Conservation (phyloP, 2,113 vertebrate species). For the Coptodon bakossiorum region DNA sequence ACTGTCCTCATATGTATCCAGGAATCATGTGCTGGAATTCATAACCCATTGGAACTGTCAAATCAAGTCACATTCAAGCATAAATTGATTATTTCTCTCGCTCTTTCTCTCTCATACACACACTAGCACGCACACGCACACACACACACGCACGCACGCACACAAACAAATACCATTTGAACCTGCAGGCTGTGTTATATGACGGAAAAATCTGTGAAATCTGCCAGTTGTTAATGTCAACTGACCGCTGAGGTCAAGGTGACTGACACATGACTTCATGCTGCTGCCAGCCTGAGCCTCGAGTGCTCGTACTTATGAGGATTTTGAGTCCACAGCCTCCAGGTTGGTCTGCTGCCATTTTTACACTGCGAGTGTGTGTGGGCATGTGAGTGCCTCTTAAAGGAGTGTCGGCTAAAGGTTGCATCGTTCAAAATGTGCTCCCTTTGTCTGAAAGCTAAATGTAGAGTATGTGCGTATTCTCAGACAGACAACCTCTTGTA, state of each 20-base stretch:
- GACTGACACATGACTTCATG: background rate
- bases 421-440: background rate
- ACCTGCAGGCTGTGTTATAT: slow-evolving; percentile 2
- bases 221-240: slow-evolving; percentile 29
- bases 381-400: background rate
- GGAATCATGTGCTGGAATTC: background rate
- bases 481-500: background rate
- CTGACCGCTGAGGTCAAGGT: slow-evolving; percentile 11
- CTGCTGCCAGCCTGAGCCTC: slow-evolving; percentile 9
- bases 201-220: slow-evolving; percentile 21
- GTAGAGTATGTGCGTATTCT: background rate
- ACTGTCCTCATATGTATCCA: background rate
- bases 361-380: background rate
- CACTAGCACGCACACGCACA: background rate
- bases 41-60: background rate
- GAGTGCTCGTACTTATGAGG: background rate
- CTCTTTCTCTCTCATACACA: background rate
- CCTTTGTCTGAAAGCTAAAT: background rate
- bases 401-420: slow-evolving; percentile 12
- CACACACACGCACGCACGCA: accelerated
- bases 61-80: background rate
- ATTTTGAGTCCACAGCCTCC: background rate
- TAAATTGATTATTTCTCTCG: background rate
- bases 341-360: slow-evolving; percentile 9
- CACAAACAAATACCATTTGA: background rate